phyloP scores from a whole-genome alignment of 2,888 invertebrate genomes.

The Aspidapion aeneum region DNA sequence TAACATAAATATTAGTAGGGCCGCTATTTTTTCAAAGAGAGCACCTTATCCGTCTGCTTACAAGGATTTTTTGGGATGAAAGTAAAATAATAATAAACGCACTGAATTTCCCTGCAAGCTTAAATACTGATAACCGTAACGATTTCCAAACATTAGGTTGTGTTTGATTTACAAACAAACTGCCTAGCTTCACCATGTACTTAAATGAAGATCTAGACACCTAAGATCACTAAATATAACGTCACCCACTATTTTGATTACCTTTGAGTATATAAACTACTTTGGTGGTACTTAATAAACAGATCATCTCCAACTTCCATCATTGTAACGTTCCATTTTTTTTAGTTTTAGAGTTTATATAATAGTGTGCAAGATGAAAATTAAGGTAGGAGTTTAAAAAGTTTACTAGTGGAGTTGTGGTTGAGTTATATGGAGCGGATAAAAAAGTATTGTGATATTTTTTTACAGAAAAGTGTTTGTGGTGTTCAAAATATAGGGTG shows the following conservation, averaged over 20 bases:
- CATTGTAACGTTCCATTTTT: neutral
- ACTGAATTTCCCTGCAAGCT: neutral
- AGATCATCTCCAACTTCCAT: conserved; percentile 36
- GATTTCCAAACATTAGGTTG: no score
- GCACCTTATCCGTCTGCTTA: no score
- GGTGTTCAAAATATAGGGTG: no score
- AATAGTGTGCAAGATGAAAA: neutral
- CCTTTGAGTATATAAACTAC: conserved; percentile 41
- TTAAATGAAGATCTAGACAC: neutral
- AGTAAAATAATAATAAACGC: neutral
- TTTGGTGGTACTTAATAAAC: conserved; percentile 33
- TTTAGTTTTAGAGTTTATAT: neutral
- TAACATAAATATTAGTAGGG: neutral
- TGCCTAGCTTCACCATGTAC: neutral
- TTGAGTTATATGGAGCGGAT: no score
- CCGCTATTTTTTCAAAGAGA: neutral
- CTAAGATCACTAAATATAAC: neutral
- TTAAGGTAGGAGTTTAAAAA: neutral
- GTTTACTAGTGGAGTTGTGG: no score
- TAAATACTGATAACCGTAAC: no score
- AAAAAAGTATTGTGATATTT: no score
- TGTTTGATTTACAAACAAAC: neutral
- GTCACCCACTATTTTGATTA: conserved; percentile 39
- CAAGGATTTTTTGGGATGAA: neutral
- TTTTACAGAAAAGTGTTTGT: no score